Conservation (phyloP, 2,888 invertebrate genomes). For the Acrocera orbiculus region DNA sequence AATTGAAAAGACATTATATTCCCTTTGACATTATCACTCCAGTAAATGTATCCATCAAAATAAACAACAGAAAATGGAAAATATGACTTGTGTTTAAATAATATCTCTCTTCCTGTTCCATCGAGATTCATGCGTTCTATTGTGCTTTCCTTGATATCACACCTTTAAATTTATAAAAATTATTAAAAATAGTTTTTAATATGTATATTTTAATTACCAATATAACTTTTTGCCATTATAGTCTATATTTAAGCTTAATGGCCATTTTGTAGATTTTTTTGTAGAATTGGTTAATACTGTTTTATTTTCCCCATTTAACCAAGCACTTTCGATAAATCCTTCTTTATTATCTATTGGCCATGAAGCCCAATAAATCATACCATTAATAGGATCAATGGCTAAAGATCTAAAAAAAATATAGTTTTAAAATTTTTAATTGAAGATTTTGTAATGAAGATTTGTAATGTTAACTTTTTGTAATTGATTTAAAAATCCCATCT, state of each 20-base stretch:
- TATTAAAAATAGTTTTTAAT: background rate
- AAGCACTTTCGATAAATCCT: slow-evolving; percentile 48
- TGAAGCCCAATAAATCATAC: slow-evolving; percentile 62
- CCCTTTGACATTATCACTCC: slow-evolving; percentile 52
- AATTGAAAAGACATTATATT: slow-evolving; percentile 36
- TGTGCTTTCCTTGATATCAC: slow-evolving; percentile 49
- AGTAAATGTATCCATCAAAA: slow-evolving; percentile 44
- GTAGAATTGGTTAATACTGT: slow-evolving; percentile 41
- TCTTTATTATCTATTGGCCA: slow-evolving; percentile 36
- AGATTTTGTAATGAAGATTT: too few species aligned
- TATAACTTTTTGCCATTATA: slow-evolving; percentile 37
- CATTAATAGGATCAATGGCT: slow-evolving; percentile 47
- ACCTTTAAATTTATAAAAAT: slow-evolving; percentile 27
- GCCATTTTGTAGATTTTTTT: slow-evolving; percentile 46
- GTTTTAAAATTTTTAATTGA: too few species aligned
- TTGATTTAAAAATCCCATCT: too few species aligned
- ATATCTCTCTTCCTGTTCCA: slow-evolving; percentile 34
- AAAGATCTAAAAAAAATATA: slow-evolving; percentile 38
- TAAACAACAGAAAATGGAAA: slow-evolving; percentile 53
- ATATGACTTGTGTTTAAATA: slow-evolving; percentile 35
- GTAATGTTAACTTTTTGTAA: too few species aligned
- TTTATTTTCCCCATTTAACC: slow-evolving; percentile 55
- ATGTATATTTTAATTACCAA: slow-evolving; percentile 30
- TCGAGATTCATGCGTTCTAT: slow-evolving; percentile 47
- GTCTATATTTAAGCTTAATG: slow-evolving; percentile 57